These are phyloP conservation scores for Lutraria rhynchaena DNA, from an alignment of 1,140 invertebrate genomes.

Conservation along the genomic window DNA sequence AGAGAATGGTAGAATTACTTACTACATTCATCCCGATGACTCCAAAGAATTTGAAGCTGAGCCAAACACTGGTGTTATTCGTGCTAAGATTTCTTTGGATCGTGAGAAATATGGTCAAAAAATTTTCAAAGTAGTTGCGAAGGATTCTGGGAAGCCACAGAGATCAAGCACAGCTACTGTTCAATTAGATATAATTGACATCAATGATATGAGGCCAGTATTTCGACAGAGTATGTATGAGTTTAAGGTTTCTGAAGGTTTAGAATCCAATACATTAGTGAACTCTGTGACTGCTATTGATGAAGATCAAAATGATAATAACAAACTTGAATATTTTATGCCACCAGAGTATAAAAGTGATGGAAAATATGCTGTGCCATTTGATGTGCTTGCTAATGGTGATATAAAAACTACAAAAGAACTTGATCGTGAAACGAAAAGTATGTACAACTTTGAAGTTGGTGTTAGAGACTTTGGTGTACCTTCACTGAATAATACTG, in stretches of 20 bases:
- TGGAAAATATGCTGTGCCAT: conserved; percentile 45
- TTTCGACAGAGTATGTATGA: conserved; percentile 53
- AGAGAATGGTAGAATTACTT: conserved; percentile 61
- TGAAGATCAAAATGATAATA: conserved; percentile 46
- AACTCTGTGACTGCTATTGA: conserved; percentile 46
- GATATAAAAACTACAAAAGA: conserved; percentile 50
- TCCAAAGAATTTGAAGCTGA: conserved; percentile 51
- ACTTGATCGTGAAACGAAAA: conserved; percentile 54
- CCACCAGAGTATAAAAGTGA: conserved; percentile 12
- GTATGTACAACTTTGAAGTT: conserved; percentile 55
- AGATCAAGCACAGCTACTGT: conserved; percentile 53
- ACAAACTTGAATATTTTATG: conserved; percentile 42
- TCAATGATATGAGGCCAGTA: conserved; percentile 52
- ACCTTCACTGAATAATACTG: conserved; percentile 48
- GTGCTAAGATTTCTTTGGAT: conserved; percentile 44
- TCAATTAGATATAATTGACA: conserved; percentile 44
- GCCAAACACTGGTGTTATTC: conserved; percentile 29
- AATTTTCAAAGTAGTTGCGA: conserved; percentile 50
- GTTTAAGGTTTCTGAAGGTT: conserved; percentile 58
- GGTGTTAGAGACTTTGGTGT: conserved; percentile 47
- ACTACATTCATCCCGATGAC: conserved; percentile 57
- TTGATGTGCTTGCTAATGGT: conserved; percentile 53
- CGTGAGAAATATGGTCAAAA: conserved; percentile 42
- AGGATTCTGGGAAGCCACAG: conserved; percentile 36
- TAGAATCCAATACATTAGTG: conserved; percentile 48